A percentile compares a stretch with the other conserved stretches of the same genome.
These are phyloP conservation scores for Oxycera nigricornis DNA, from an alignment of 2,888 invertebrate species.

Conservation along the genomic window DNA sequence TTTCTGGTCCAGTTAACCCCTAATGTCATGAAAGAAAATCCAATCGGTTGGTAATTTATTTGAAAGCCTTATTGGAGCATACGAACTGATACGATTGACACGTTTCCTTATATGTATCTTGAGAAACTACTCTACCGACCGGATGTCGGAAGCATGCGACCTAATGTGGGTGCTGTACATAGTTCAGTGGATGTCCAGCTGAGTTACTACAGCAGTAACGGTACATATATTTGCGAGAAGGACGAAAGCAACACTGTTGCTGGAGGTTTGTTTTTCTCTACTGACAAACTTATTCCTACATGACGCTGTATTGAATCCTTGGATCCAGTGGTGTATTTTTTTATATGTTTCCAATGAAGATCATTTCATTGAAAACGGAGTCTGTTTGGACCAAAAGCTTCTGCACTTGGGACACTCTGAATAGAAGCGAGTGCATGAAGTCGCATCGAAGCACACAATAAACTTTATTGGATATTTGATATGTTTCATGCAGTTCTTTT, in stretches of 20 bases:
- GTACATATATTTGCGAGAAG: neutral
- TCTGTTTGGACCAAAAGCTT: neutral
- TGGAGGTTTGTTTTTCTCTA: neutral
- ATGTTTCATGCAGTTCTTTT: conserved; percentile 9
- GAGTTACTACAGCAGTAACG: neutral
- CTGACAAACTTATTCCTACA: neutral
- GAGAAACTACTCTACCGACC: neutral
- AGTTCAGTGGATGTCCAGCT: neutral
- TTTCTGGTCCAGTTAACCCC: conserved; percentile 1
- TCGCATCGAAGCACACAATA: conserved; percentile 8
- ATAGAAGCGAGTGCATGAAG: conserved; percentile 4
- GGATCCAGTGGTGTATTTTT: neutral
- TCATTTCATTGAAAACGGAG: neutral
- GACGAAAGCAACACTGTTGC: neutral
- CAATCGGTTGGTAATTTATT: conserved; percentile 31
- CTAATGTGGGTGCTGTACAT: neutral
- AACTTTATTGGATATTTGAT: conserved; percentile 35
- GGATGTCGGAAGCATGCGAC: neutral
- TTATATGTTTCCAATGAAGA: neutral
- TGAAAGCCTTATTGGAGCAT: conserved; percentile 23
- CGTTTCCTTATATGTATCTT: neutral
- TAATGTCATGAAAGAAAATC: conserved; percentile 25
- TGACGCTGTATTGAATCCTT: neutral
- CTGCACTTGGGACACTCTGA: neutral
- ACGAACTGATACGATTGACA: neutral